Conservation (phyloP, 2,113 vertebrate species). For the Equus przewalskii region DNA sequence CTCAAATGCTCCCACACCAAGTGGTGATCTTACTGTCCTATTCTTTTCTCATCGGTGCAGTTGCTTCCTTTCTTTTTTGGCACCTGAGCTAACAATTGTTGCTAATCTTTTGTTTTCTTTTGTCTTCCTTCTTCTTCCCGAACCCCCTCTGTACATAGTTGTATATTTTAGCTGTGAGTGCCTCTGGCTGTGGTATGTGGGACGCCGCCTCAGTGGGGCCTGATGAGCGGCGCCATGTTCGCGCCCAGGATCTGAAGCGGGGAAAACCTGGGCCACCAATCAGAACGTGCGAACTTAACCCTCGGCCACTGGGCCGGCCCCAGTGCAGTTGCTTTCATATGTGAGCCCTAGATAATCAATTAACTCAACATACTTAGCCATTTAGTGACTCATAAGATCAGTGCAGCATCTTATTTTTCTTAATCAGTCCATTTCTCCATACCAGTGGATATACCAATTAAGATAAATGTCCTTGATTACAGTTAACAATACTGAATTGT, state of each 20-base stretch:
- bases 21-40: not conserved
- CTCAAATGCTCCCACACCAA: not conserved
- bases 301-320: too few relatives aligned
- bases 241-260: too few relatives aligned
- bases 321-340: not conserved
- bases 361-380: not conserved
- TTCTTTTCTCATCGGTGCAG: not conserved
- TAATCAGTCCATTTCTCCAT: not conserved
- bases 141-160: too few relatives aligned
- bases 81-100: too few relatives aligned
- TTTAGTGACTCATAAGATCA: not conserved
- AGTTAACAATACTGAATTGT: not conserved
- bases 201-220: too few relatives aligned
- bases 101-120: too few relatives aligned
- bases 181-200: too few relatives aligned
- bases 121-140: too few relatives aligned
- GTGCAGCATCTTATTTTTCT: not conserved
- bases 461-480: not conserved
- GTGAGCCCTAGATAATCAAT: not conserved
- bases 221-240: too few relatives aligned
- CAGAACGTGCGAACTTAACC: too few relatives aligned
- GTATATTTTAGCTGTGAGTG: too few relatives aligned
- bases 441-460: not conserved
- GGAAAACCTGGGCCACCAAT: too few relatives aligned
- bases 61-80: not conserved